phyloP scores from a whole-genome alignment of 2,797 vertebrate genomes.

The Odontamblyopus lacepedii region DNA sequence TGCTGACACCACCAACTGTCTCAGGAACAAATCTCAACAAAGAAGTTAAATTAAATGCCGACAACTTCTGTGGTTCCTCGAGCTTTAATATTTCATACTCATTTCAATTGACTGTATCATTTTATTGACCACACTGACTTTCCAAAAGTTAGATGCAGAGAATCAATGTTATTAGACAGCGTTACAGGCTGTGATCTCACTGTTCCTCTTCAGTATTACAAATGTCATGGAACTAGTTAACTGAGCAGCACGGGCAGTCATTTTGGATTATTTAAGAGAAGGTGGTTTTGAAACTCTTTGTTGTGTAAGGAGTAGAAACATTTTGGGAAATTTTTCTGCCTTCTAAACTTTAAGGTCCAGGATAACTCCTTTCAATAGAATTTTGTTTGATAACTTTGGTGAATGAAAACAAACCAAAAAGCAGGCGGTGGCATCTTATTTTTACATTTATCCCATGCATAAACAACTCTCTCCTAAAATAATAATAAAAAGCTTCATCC shows the following conservation, averaged over 20 bases:
- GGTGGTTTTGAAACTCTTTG: background rate
- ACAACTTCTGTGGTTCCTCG: conserved; percentile 64
- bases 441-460: too few relatives aligned
- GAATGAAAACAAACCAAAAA: too few relatives aligned
- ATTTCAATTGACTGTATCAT: conserved; percentile 36
- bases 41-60: conserved; percentile 76
- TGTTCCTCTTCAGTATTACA: background rate
- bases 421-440: too few relatives aligned
- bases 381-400: too few relatives aligned
- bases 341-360: too few relatives aligned
- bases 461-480: too few relatives aligned
- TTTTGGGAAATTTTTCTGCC: too few relatives aligned
- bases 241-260: background rate
- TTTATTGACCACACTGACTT: conserved; percentile 36
- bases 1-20: conserved; percentile 76
- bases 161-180: conserved; percentile 25
- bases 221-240: conserved; percentile 1
- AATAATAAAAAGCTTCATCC: too few relatives aligned
- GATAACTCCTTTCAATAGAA: too few relatives aligned
- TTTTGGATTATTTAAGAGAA: background rate
- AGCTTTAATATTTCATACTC: conserved; percentile 67
- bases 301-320: too few relatives aligned
- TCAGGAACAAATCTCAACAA: conserved; percentile 75
- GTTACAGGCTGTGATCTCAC: background rate
- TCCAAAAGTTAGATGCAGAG: conserved; percentile 13